These are phyloP conservation scores for Pandemis heparana DNA, from an alignment of 2,888 invertebrate genomes.

Conservation along the genomic window DNA sequence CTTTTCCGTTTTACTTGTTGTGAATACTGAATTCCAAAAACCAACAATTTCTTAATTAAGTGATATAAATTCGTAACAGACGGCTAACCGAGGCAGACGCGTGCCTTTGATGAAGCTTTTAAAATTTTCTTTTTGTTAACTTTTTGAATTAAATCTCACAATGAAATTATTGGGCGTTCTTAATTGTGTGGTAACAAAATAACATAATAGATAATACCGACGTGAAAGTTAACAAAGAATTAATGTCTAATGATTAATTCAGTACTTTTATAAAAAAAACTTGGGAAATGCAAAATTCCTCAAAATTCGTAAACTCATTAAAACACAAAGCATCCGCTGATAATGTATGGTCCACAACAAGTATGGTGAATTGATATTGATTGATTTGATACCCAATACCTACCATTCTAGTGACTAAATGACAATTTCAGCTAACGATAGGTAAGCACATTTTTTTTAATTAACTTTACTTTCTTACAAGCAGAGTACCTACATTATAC, in stretches of 20 bases:
- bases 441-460: no score
- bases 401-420: no score
- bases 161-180: not conserved
- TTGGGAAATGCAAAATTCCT: no score
- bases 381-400: no score
- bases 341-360: no score
- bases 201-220: not conserved
- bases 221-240: not conserved
- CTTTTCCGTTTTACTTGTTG: slow-evolving; percentile 12
- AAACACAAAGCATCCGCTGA: no score
- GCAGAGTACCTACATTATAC: no score
- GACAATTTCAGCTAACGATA: no score
- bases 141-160: not conserved
- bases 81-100: not conserved
- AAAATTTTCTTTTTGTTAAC: not conserved
- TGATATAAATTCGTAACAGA: slow-evolving; percentile 19
- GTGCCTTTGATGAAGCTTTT: slow-evolving; percentile 6
- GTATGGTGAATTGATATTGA: no score
- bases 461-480: no score
- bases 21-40: not conserved
- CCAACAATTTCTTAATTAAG: slow-evolving; percentile 9
- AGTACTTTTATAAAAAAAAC: no score
- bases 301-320: no score
- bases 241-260: not conserved
- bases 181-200: not conserved